A percentile compares a stretch with the other conserved stretches of the same genome.
These are phyloP conservation scores for Pyrgus malvae DNA, from an alignment of 2,888 invertebrate species.

Conservation along the genomic window DNA sequence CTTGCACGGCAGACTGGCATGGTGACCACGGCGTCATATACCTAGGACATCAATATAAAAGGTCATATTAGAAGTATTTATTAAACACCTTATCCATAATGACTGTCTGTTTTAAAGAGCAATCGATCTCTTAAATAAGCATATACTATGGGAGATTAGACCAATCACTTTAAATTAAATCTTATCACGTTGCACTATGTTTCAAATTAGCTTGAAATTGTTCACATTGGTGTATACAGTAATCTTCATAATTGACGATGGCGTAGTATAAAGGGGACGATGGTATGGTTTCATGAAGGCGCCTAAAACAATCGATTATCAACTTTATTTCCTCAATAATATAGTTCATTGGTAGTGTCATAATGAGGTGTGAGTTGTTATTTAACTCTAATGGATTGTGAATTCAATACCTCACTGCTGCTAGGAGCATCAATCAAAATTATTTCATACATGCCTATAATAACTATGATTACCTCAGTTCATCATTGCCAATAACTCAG, in stretches of 20 bases:
- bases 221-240: too few relatives aligned
- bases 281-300: too few relatives aligned
- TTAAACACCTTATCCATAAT: constrained; percentile 8
- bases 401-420: background rate
- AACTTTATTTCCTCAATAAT: background rate
- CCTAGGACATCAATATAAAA: too few relatives aligned
- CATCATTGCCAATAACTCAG: too few relatives aligned
- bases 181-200: background rate
- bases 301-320: background rate
- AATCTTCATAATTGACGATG: too few relatives aligned
- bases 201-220: background rate
- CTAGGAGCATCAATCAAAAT: background rate
- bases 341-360: background rate
- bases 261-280: too few relatives aligned
- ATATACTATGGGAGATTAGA: background rate
- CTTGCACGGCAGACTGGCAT: too few relatives aligned
- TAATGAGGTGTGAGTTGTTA: background rate
- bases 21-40: too few relatives aligned
- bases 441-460: too few relatives aligned
- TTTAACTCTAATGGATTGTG: background rate
- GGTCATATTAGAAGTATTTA: background rate
- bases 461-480: too few relatives aligned
- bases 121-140: background rate
- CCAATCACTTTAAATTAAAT: background rate
- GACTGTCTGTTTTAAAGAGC: background rate